Evolutionary conservation across 2,888 invertebrate genomes (phyloP).

Genomic region (Gastrophysa polygoni): DNA sequence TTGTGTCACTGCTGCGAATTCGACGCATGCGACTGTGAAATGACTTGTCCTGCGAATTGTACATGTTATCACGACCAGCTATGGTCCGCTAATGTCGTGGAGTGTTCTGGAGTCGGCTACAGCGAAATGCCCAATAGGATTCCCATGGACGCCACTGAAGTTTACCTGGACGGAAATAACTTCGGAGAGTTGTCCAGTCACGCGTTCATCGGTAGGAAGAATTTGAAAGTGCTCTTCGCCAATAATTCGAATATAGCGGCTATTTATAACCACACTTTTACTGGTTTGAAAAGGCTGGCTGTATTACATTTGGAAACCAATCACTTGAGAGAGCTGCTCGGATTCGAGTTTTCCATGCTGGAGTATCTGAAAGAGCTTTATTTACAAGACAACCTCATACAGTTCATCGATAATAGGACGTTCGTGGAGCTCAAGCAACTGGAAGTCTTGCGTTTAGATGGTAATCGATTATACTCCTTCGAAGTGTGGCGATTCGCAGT

Average conservation of each 20-base stretch:
- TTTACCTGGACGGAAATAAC: constrained; percentile 91
- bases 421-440: constrained; percentile 81
- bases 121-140: constrained; percentile 83
- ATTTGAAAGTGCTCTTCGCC: constrained; percentile 83
- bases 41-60: constrained; percentile 94
- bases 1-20: constrained; percentile 96
- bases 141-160: constrained; percentile 95
- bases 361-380: constrained; percentile 85
- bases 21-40: constrained; percentile 96
- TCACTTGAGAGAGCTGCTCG: constrained; percentile 76
- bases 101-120: constrained; percentile 84
- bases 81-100: constrained; percentile 92
- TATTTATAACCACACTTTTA: constrained; percentile 89
- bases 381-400: constrained; percentile 83
- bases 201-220: constrained; percentile 90
- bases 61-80: constrained; percentile 94
- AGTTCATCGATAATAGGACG: constrained; percentile 83
- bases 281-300: constrained; percentile 78
- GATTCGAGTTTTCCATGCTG: constrained; percentile 81
- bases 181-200: constrained; percentile 87
- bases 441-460: constrained; percentile 83
- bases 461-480: constrained; percentile 81
- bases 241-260: constrained; percentile 87
- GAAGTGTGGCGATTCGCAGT: constrained; percentile 84
- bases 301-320: constrained; percentile 89